Evolutionary conservation across 2,888 invertebrate genomes (phyloP).

Genomic region (Corbicula japonica): DNA sequence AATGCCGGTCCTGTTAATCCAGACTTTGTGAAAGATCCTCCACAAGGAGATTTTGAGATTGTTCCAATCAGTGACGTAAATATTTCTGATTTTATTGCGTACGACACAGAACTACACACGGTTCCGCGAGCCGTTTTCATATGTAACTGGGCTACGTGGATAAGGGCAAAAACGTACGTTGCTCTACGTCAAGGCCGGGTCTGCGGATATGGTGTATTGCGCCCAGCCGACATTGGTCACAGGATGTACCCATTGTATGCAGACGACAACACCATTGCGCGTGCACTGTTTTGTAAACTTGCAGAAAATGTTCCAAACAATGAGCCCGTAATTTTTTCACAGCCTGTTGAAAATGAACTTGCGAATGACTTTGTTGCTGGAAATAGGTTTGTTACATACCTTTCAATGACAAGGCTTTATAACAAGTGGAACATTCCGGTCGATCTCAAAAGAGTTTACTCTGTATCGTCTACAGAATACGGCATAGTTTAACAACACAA

Average conservation of each 20-base stretch:
- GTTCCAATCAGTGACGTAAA: conserved; percentile 59
- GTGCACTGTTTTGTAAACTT: conserved; percentile 68
- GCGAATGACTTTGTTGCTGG: conserved; percentile 69
- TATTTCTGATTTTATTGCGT: conserved; percentile 71
- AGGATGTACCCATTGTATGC: conserved; percentile 74
- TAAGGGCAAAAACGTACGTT: conserved; percentile 62
- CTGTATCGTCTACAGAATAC: conserved; percentile 72
- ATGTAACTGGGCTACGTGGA: conserved; percentile 67
- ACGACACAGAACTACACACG: conserved; percentile 72
- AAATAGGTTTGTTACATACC: conserved; percentile 67
- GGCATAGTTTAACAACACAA: conserved; percentile 70
- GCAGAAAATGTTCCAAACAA: conserved; percentile 67
- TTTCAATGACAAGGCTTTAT: conserved; percentile 75
- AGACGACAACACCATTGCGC: conserved; percentile 67
- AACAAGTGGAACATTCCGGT: conserved; percentile 72
- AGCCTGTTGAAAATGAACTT: conserved; percentile 69
- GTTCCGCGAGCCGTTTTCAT: conserved; percentile 72
- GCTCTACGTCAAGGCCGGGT: conserved; percentile 68
- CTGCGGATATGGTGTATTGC: conserved; percentile 71
- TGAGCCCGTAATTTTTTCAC: conserved; percentile 70
- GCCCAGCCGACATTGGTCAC: conserved; percentile 67
- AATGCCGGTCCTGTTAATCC: conserved; percentile 72
- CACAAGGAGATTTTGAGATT: conserved; percentile 66
- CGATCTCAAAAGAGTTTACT: conserved; percentile 69
- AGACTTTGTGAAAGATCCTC: conserved; percentile 58